Conservation (phyloP, 2,113 vertebrate species). For the Cyprinodon brontotheroides region DNA sequence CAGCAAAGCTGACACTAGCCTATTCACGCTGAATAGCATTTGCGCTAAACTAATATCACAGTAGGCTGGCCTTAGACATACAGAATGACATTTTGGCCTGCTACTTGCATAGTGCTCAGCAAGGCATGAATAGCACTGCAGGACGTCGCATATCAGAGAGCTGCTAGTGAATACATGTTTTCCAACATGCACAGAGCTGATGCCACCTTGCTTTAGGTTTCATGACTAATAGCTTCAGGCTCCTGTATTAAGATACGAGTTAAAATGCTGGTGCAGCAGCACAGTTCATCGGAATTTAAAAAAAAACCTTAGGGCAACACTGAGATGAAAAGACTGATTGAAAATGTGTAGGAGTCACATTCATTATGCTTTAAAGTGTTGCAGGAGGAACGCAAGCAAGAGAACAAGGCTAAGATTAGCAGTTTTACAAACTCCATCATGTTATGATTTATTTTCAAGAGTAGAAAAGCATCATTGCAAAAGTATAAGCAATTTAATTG, state of each 20-base stretch:
- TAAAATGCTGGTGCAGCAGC: conserved; percentile 4
- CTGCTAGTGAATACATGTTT: conserved; percentile 25
- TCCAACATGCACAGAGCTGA: conserved; percentile 45
- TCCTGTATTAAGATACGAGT: conserved; percentile 23
- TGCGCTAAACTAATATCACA: conserved; percentile 77
- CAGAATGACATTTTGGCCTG: conserved; percentile 63
- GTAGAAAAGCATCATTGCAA: neutral
- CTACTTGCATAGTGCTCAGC: conserved; percentile 52
- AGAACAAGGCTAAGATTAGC: neutral
- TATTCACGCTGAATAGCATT: conserved; percentile 74
- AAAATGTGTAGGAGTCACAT: neutral
- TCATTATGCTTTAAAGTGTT: neutral
- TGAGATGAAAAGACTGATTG: conserved; percentile 8
- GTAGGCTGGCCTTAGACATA: conserved; percentile 66
- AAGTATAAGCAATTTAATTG: no score
- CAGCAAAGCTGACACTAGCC: conserved; percentile 65
- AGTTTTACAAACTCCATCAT: neutral
- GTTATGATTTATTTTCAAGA: neutral
- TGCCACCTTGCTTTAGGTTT: conserved; percentile 48
- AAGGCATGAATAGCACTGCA: conserved; percentile 63
- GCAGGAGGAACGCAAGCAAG: neutral
- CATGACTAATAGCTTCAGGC: conserved; percentile 53
- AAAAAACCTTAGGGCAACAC: neutral
- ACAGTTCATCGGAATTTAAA: conserved; percentile 25
- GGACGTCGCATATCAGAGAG: conserved; percentile 52